Base-by-base conservation (phyloP, 2,888 invertebrate species). In the Catocala sponsa region DNA sequence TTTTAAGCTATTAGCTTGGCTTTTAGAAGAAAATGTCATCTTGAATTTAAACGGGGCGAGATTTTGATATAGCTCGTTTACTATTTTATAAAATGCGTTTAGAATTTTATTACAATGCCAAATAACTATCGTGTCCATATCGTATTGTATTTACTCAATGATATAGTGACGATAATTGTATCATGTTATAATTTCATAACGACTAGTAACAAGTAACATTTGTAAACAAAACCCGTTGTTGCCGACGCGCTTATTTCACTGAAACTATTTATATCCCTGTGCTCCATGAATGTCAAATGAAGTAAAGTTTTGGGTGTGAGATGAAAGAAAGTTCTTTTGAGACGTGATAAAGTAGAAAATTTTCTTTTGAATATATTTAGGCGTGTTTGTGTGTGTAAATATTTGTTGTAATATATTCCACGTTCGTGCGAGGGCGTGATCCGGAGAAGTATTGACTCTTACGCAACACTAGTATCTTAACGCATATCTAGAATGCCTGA, bases 281-380 rank as follows among this genome's bases (percentile, higher is more conserved):
- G 82, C 82, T 77, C 78, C 80, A 84, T 86, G 86, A 87, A 86
- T 86, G 83, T 80, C 80, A 80, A 87, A 84, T 83, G 84, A 81
- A 81, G 74, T 75, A 76, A 84, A 83, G 78, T 81, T 86, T 83
- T 74, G 74, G 78, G 78, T 67, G 75, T 76, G 72, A 79, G 81
- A 84, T 81, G 81, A 80, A 82, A 72, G 75, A 80, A 83, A 81
- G 70, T 85, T 83, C 74, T 76, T 80, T 80, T 78, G 66, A 79
- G 73, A 76, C 77, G 79, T 82, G 85, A 82, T 77, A 82, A 85
- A 80, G 78, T 76, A 76, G 54, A 60, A 70, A 78, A 76, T 77
- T 80, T 76, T 64, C 71, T 67, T 69, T 70, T 70, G 77, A 78
- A 82, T 80, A 77, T 65, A 76, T 79, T 79, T 68, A 64, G 63